Evolutionary conservation across 2,113 vertebrate genomes (phyloP).

Genomic region (Megalops atlanticus): DNA sequence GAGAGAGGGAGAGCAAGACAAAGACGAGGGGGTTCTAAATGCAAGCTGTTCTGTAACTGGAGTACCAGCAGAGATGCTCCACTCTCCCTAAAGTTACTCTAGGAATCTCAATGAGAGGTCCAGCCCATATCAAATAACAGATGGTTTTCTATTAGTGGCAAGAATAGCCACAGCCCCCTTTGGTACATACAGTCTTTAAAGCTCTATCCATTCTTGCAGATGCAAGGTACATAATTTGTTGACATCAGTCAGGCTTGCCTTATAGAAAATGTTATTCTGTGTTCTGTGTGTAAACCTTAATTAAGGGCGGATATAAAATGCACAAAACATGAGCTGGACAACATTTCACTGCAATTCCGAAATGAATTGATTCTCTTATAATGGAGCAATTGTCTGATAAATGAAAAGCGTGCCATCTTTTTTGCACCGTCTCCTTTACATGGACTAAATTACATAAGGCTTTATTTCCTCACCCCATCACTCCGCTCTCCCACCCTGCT

Average conservation of each 20-base stretch:
- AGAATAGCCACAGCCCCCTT: background rate
- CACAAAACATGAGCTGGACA: too few relatives aligned
- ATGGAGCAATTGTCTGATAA: too few relatives aligned
- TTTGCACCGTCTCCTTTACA: too few relatives aligned
- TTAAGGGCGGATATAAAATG: background rate
- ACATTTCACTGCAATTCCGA: background rate
- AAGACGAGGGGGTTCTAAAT: background rate
- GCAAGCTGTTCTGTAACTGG: slow-evolving; percentile 6
- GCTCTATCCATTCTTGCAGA: background rate
- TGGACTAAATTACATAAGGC: too few relatives aligned
- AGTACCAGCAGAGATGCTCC: background rate
- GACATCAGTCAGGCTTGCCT: too few relatives aligned
- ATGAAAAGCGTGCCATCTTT: too few relatives aligned
- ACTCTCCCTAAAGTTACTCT: slow-evolving; percentile 11
- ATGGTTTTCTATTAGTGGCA: background rate
- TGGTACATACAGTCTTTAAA: background rate
- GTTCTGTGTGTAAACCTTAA: background rate
- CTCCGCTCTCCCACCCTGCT: background rate
- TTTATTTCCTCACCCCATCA: background rate
- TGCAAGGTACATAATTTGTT: background rate
- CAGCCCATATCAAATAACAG: slow-evolving; percentile 19
- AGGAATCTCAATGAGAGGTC: slow-evolving; percentile 11
- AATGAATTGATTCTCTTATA: background rate
- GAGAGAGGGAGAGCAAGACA: background rate
- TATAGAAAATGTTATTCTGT: background rate